Evolutionary conservation across 2,888 invertebrate species (phyloP).

Genomic region (Poecilus cupreus): DNA sequence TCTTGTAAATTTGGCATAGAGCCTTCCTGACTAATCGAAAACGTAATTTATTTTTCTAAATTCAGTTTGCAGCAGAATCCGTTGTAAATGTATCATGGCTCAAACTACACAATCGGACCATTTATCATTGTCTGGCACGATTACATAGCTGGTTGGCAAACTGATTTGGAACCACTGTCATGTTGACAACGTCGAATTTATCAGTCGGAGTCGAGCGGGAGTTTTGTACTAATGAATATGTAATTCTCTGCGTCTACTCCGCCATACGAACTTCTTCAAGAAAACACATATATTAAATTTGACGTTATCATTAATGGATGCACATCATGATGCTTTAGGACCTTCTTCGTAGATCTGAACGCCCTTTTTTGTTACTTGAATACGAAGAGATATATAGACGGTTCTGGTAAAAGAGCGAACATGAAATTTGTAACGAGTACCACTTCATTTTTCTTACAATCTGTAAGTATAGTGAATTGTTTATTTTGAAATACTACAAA

Average conservation of each 20-base stretch:
- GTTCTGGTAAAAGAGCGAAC: too few relatives aligned
- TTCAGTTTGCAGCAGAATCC: neutral
- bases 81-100: neutral
- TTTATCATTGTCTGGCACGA: constrained; percentile 37
- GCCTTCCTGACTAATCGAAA: neutral
- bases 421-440: neutral
- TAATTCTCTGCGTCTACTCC: constrained; percentile 37
- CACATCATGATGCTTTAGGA: constrained; percentile 40
- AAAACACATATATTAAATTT: constrained; percentile 52
- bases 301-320: constrained; percentile 53
- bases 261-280: constrained; percentile 33
- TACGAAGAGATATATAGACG: neutral
- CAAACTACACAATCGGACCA: constrained; percentile 35
- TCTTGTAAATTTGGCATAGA: neutral
- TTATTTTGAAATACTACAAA: too few relatives aligned
- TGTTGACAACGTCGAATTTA: constrained; percentile 46
- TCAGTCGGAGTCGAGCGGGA: constrained; percentile 9
- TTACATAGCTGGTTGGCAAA: constrained; percentile 43
- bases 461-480: too few relatives aligned
- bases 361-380: too few relatives aligned
- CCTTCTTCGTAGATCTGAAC: neutral
- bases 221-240: constrained; percentile 50
- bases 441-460: too few relatives aligned
- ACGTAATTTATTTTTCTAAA: constrained; percentile 19
- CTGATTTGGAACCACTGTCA: constrained; percentile 51